phyloP scores from a whole-genome alignment of 1,140 invertebrate genomes.

The Cydia fagiglandana region DNA sequence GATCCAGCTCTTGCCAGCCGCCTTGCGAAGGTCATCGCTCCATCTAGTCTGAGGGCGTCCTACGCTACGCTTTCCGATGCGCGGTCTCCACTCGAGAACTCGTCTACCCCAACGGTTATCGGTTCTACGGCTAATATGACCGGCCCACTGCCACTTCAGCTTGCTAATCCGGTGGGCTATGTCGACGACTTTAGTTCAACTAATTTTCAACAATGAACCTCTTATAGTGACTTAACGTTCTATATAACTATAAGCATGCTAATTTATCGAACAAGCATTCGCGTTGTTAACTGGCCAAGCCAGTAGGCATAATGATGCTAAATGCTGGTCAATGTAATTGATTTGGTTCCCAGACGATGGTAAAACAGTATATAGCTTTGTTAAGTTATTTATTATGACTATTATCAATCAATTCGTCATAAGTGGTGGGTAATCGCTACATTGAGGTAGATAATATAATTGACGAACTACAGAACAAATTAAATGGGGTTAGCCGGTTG shows the following conservation, averaged over 20 bases:
- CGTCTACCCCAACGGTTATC: no score
- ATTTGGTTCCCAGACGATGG: not conserved
- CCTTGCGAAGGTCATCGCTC: no score
- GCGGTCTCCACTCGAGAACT: no score
- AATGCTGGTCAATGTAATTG: constrained; percentile 14
- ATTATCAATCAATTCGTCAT: not conserved
- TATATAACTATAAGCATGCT: not conserved
- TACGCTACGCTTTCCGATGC: no score
- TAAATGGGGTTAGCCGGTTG: no score
- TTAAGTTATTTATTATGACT: not conserved
- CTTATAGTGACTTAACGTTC: not conserved
- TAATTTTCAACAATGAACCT: not conserved
- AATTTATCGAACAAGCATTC: constrained; percentile 16
- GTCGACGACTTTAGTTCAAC: no score
- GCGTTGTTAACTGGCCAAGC: not conserved
- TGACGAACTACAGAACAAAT: not conserved
- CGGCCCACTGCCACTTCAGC: no score
- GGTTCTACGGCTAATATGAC: no score
- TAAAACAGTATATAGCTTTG: not conserved
- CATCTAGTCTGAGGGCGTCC: no score
- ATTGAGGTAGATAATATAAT: not conserved
- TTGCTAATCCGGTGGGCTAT: no score
- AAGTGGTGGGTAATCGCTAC: not conserved
- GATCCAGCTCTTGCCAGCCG: no score
- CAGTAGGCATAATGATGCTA: not conserved